Base-by-base conservation (phyloP, 2,888 invertebrate species). In the Agrochola lychnidis region DNA sequence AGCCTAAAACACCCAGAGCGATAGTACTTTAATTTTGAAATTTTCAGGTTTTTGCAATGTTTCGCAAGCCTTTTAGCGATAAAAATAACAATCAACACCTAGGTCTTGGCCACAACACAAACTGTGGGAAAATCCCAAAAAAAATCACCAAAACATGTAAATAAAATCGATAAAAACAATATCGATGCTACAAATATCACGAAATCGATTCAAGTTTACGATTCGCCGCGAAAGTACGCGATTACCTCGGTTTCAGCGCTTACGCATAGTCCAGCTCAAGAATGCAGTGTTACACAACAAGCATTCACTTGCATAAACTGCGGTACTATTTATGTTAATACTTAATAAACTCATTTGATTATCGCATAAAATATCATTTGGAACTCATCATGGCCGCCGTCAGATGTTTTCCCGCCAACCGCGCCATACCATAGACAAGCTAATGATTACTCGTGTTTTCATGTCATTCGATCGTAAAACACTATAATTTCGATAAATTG, bases 221-320 rank as follows among this genome's bases (percentile, higher is more conserved):
- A 89, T 89, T 89, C 80, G 82, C 78, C 69, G 87, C 88, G 85
- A 89, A 85, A 84, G 88, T 87, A 78, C 85, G 88, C 81, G 83
- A 87, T 88, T 87, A 77, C 86, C 84, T 87, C 82, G 83, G 79
- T 84, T 93, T 92, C 91, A 91, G 90, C 91, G 92, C 93, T 90
- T 93, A 93, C 94, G 94, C 94, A 92, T 91, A 90, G 90, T 87
- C 88, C 80, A 87, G 90, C 88, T 79, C 92, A 93, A 91, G 94
- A 93, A 94, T 94, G 93, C 91, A 89, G 82, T 51, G 84, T 94
- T 94, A 91, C 93, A 90, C 91, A 94, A 95, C 79, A 68, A 86
- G 86, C 90, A 86, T 89, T 92, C 92, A 91, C 91, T 93, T 91
- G 90, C 90, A 89, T 85, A 87, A 89, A 89, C 87, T 69, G 80